A percentile compares a stretch with the other conserved stretches of the same genome.
These are phyloP conservation scores for Nerophis lumbriciformis DNA, from an alignment of 2,113 vertebrate genomes.

Conservation along the genomic window DNA sequence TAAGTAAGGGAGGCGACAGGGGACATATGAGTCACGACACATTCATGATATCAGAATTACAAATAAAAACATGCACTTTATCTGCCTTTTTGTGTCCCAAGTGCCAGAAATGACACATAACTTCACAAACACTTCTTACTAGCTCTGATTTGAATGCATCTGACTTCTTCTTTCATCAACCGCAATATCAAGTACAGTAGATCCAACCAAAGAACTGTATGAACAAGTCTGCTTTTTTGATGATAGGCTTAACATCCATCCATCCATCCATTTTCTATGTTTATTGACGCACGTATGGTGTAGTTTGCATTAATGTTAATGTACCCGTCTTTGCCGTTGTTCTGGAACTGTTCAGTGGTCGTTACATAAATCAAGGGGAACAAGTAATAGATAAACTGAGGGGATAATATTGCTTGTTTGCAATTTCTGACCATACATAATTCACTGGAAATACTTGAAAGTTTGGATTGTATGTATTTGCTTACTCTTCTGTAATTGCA, in stretches of 20 bases:
- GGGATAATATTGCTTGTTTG: slow-evolving; percentile 34
- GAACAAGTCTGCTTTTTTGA: no score
- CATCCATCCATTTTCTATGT: no score
- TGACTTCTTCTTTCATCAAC: no score
- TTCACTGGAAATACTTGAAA: slow-evolving; percentile 14
- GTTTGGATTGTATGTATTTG: background rate
- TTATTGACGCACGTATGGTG: no score
- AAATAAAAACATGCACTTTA: slow-evolving; percentile 1
- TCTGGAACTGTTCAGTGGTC: background rate
- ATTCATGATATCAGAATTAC: slow-evolving; percentile 17
- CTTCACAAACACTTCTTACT: background rate
- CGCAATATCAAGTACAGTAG: no score
- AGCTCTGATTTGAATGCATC: no score
- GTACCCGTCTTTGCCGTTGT: background rate
- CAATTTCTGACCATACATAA: slow-evolving; percentile 32
- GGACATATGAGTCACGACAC: slow-evolving; percentile 35
- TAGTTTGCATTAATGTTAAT: slow-evolving; percentile 11
- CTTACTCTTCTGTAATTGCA: slow-evolving; percentile 4
- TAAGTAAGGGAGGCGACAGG: slow-evolving; percentile 10
- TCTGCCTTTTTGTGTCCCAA: background rate
- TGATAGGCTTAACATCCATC: no score
- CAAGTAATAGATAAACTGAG: slow-evolving; percentile 25
- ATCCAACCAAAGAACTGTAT: no score
- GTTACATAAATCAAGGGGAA: slow-evolving; percentile 28
- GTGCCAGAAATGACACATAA: background rate